Percentiles rank a stretch among this genome's conserved stretches.
Evolutionary conservation across 2,888 invertebrate species (phyloP).

Genomic region (Diaperis boleti): DNA sequence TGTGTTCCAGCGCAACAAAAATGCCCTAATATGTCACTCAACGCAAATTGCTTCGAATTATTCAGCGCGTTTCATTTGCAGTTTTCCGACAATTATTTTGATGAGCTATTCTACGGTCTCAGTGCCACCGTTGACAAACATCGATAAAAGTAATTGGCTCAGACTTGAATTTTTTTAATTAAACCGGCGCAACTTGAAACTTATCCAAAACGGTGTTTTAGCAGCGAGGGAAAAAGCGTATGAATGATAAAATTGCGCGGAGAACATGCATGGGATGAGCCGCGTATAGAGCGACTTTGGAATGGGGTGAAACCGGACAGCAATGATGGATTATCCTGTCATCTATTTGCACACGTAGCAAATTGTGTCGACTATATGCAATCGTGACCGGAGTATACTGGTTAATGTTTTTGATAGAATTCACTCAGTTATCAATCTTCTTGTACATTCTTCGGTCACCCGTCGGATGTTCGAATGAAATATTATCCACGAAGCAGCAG

Average conservation of each 20-base stretch:
- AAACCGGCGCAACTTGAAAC: slow-evolving; percentile 16
- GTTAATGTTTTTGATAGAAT: slow-evolving; percentile 63
- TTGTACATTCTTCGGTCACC: slow-evolving; percentile 56
- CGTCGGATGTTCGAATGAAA: slow-evolving; percentile 58
- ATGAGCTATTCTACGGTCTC: slow-evolving; percentile 54
- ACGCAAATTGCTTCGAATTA: slow-evolving; percentile 59
- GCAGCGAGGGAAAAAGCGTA: slow-evolving; percentile 12
- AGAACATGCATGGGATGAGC: slow-evolving; percentile 23
- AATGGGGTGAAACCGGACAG: slow-evolving; percentile 59
- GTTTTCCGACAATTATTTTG: slow-evolving; percentile 59
- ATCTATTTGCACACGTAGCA: slow-evolving; percentile 63
- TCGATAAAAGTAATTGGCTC: slow-evolving; percentile 21
- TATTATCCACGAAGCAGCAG: slow-evolving; percentile 59
- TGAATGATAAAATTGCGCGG: slow-evolving; percentile 10
- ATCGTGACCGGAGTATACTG: slow-evolving; percentile 58
- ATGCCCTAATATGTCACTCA: slow-evolving; percentile 56
- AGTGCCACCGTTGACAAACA: slow-evolving; percentile 12
- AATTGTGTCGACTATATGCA: slow-evolving; percentile 61
- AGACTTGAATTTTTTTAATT: slow-evolving; percentile 17
- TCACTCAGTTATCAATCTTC: slow-evolving; percentile 63
- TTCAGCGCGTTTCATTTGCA: slow-evolving; percentile 59
- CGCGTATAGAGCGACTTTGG: slow-evolving; percentile 37
- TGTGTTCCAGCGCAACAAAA: slow-evolving; percentile 48
- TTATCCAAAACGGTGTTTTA: slow-evolving; percentile 20
- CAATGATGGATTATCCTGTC: slow-evolving; percentile 65